Base-by-base conservation (phyloP, 2,888 invertebrate species). In the Nomada lathburiana region DNA sequence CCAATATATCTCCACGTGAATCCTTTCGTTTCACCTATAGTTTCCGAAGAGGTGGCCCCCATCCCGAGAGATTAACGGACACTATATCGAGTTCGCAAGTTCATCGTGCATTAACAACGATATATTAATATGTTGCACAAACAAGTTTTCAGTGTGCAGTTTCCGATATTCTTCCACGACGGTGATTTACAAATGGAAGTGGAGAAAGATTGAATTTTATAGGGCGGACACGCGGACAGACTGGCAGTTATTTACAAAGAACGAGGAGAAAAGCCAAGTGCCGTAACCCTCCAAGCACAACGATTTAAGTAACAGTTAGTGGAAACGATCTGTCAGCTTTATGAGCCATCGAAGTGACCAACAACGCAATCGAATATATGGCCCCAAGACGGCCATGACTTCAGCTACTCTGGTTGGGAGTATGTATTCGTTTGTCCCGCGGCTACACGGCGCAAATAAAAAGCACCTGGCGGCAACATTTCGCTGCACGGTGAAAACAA, bases 341-440 rank as follows among this genome's bases (percentile, higher is more conserved):
- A 90, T 87, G 86, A 88, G 76, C 84, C 85, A 88, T 89, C 87
- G 85, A 81, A 78, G 80, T 88, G 88, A 90, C 78, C 88, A 88
- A 90, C 82, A 82, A 76, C 63, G 73, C 83, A 77, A 85, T 86
- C 78, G 83, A 73, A 85, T 89, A 85, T 89, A 81, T 64, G 52
- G 73, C 74, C 75, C 71, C 26, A 68, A 64, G 70, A 50, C 64
- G 60, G 63, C 53, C 57, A 20, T 16, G 67, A 52, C 60, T 80
- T 47, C 65, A n/a, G 20, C 57, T 62, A 20, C 62, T 36, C 52
- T 26, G 60, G n/a, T 60, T 44, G 77, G 70, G 70, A 72, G 47
- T 65, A 13, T 71, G 47, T 65, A 13, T 74, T 80, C 76, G 73
- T 57, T 55, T 55, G 62, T 65, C 26, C 57, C 57, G 69, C 67